Evolutionary conservation across 2,888 invertebrate genomes (phyloP).

Genomic region (Microplitis deprimator): DNA sequence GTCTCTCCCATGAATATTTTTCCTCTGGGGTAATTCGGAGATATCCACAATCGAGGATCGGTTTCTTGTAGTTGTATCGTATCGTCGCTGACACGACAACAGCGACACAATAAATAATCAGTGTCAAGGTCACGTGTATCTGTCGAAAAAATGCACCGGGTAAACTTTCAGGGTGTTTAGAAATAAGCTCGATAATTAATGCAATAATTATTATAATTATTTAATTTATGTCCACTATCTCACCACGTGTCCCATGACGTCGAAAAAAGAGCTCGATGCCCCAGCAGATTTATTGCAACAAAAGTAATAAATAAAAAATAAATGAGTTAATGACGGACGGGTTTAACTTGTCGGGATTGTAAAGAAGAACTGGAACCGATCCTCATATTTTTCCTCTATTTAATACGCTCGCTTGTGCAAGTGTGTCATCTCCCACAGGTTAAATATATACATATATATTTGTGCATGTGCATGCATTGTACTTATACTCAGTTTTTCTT

Average conservation of each 20-base stretch:
- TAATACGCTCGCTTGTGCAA: conserved; percentile 52
- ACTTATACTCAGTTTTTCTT: conserved; percentile 32
- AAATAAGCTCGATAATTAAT: not conserved
- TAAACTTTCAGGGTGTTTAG: conserved; percentile 25
- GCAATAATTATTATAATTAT: not conserved
- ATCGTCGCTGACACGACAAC: conserved; percentile 17
- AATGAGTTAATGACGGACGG: conserved; percentile 43
- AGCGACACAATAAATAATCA: conserved; percentile 12
- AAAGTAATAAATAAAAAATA: conserved; percentile 24
- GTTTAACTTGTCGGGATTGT: conserved; percentile 8
- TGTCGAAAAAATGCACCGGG: conserved; percentile 31
- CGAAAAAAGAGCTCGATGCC: not conserved
- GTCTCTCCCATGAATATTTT: conserved; percentile 37
- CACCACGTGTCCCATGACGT: conserved; percentile 62
- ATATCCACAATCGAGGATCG: conserved; percentile 32
- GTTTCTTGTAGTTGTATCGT: conserved; percentile 19
- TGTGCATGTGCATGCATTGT: conserved; percentile 20
- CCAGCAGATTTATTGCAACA: conserved; percentile 21
- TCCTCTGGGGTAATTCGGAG: conserved; percentile 14
- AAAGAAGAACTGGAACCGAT: conserved; percentile 40
- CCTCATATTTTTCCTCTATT: conserved; percentile 58
- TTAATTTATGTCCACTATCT: conserved; percentile 41
- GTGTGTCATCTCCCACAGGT: conserved; percentile 36
- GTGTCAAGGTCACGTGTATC: conserved; percentile 36
- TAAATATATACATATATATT: conserved; percentile 18